Conservation (phyloP, 2,113 vertebrate genomes). For the Poecilia latipinna region DNA sequence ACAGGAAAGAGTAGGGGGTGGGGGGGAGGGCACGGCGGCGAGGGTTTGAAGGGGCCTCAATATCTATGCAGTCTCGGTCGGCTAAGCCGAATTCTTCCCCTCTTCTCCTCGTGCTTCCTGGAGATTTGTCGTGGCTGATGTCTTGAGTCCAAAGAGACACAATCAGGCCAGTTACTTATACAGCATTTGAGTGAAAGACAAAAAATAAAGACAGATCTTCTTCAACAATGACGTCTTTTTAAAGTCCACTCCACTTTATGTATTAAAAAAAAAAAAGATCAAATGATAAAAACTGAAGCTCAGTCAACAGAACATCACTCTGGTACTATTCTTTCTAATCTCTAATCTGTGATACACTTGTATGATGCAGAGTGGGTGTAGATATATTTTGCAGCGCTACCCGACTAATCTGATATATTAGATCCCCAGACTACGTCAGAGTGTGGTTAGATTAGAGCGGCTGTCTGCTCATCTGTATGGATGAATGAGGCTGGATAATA, state of each 20-base stretch:
- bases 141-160: constrained; percentile 60
- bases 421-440: constrained; percentile 42
- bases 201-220: constrained; percentile 3
- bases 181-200: constrained; percentile 1
- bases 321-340: constrained; percentile 20
- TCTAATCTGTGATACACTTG: constrained; percentile 35
- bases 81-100: constrained; percentile 67
- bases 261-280: constrained; percentile 12
- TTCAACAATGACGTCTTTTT: constrained; percentile 33
- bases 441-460: constrained; percentile 55
- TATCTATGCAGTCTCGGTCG: constrained; percentile 50
- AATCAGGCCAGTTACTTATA: constrained; percentile 48
- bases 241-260: constrained; percentile 17
- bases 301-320: constrained; percentile 20
- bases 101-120: constrained; percentile 60
- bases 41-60: constrained; percentile 52
- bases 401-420: constrained; percentile 40
- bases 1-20: background rate
- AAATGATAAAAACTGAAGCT: constrained; percentile 38
- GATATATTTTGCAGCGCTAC: constrained; percentile 9
- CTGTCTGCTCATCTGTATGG: constrained; percentile 51
- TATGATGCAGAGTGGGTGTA: constrained; percentile 28
- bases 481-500: constrained; percentile 64
- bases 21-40: background rate
- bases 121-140: constrained; percentile 62